Base-by-base conservation (phyloP, 2,888 invertebrate species). In the Aphodius sticticus region DNA sequence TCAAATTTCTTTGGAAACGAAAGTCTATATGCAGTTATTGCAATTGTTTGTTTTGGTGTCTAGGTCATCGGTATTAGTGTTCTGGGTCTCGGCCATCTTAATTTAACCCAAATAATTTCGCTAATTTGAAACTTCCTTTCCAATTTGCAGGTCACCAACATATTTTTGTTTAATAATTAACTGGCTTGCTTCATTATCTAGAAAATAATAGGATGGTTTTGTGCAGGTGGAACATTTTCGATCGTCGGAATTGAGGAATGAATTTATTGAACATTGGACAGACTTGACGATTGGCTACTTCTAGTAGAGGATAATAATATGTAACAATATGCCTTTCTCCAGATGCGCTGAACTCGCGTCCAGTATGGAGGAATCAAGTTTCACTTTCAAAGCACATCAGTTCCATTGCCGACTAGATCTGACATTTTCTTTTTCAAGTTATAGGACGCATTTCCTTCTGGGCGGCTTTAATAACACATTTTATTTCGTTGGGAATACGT, bases 341-440 rank as follows among this genome's bases (percentile, higher is more conserved):
- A 26, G 35, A 35, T 35, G 37, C 37, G 36, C 53, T 74, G 26
- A 79, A 77, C 79, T 78, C 78, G 72, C 69, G 76, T 78, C 72
- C 76, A 78, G 80, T 78, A 79, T 80, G 77, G 81, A 72, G 36
- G 79, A 80, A 81, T 81, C 79, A 70, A 76, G 81, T 82, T 82
- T 82, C 82, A 82, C 82, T 82, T 82, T 82, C 82, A 76, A 78
- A 76, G 77, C 76, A 36, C 70, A 70, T 26, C 26, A 26, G 26
- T 26, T 26, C 26, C 26, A 26, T 26, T 26, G 26, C 26, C 26
- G 26, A 26, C 26, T 26, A 3, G 26, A 26, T 26, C 26, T 26
- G 26, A 26, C 26, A 26, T 26, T 26, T 26, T 26, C 26, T 26
- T 26, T 26, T 26, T 26, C 26, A 3, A 26, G 26, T 26, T 26